phyloP scores from a whole-genome alignment of 2,113 vertebrate species.

The Collichthys lucidus region DNA sequence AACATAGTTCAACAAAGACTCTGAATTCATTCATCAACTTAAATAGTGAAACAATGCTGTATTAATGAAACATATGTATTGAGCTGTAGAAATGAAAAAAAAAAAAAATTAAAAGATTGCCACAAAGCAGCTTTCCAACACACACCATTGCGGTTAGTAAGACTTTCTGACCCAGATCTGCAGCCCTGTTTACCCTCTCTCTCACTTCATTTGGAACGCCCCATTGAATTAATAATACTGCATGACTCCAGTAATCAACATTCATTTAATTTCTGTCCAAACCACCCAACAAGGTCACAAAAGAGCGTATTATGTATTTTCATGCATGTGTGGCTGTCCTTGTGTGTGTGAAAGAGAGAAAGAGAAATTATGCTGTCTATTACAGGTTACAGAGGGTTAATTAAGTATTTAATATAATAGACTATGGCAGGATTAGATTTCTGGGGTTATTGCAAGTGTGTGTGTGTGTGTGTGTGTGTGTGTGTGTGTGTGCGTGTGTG shows the following conservation, averaged over 20 bases:
- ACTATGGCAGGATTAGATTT: conserved; percentile 55
- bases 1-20: too few species aligned
- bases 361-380: conserved; percentile 33
- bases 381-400: conserved; percentile 73
- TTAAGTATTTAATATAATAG: conserved; percentile 69
- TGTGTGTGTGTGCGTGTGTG: too few species aligned
- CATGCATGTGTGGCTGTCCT: background rate
- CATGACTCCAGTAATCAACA: conserved; percentile 57
- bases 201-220: conserved; percentile 23
- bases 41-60: background rate
- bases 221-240: conserved; percentile 46
- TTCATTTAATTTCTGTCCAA: conserved; percentile 66
- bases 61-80: background rate
- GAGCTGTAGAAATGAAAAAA: background rate
- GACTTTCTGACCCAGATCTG: conserved; percentile 55
- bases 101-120: too few species aligned
- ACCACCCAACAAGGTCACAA: conserved; percentile 63
- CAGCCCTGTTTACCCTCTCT: conserved; percentile 4
- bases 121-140: background rate
- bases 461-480: conserved; percentile 24
- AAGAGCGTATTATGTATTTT: conserved; percentile 20
- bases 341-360: background rate
- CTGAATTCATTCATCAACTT: background rate
- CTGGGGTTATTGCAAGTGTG: conserved; percentile 56
- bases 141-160: conserved; percentile 7